Conservation (phyloP, 2,113 vertebrate species). For the Actenoides hombroni region DNA sequence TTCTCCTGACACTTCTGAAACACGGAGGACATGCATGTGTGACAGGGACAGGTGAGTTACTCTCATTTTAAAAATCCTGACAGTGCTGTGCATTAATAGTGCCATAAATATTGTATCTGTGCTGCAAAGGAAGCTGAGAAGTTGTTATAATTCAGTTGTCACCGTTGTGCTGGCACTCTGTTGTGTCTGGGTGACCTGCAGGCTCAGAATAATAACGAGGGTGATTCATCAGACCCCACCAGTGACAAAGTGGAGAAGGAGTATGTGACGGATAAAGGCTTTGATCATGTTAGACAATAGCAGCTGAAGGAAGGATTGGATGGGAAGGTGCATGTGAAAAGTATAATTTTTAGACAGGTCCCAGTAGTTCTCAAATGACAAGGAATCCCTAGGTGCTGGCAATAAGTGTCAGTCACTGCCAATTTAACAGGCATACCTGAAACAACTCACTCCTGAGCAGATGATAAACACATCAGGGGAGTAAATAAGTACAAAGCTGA, state of each 20-base stretch:
- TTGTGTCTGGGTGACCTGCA: slow-evolving; percentile 43
- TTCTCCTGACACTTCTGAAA: slow-evolving; percentile 41
- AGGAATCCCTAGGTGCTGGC: neutral
- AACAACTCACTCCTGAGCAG: slow-evolving; percentile 32
- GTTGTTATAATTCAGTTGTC: slow-evolving; percentile 56
- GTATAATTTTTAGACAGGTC: neutral
- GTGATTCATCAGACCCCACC: slow-evolving; percentile 33
- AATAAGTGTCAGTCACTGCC: slow-evolving; percentile 56
- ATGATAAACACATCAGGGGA: neutral
- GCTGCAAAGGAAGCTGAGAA: slow-evolving; percentile 37
- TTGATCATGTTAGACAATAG: slow-evolving; percentile 46
- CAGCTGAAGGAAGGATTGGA: neutral
- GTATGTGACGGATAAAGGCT: slow-evolving; percentile 31
- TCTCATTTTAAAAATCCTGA: slow-evolving; percentile 45
- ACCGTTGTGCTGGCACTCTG: slow-evolving; percentile 21
- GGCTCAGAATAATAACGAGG: slow-evolving; percentile 48
- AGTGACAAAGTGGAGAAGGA: slow-evolving; percentile 24
- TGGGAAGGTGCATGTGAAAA: slow-evolving; percentile 1
- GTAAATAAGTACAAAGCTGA: neutral
- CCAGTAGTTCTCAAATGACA: neutral
- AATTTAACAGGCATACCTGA: neutral
- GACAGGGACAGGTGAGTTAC: slow-evolving; percentile 46
- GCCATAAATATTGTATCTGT: slow-evolving; percentile 63
- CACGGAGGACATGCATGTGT: neutral
- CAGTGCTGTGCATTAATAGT: slow-evolving; percentile 45